Evolutionary conservation across 2,888 invertebrate genomes (phyloP), one percentile per base, ranked within the genome.

Genomic region (Zeuzera pyrina): DNA sequence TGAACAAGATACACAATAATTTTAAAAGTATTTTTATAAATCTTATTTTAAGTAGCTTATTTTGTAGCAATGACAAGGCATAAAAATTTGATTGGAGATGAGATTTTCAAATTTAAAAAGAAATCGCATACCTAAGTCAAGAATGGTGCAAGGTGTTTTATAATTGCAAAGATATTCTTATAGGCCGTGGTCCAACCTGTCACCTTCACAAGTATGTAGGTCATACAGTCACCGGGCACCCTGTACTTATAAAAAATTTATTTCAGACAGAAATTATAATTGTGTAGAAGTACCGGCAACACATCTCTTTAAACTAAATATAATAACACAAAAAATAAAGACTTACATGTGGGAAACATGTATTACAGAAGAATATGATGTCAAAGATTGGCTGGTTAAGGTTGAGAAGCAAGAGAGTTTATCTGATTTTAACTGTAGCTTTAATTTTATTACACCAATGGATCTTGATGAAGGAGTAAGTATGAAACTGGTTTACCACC

Each of bases 281-380:
- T 65, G 85, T 45, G 61, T 88, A 22, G 90, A 91, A 73, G 50
- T 91, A 40, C 90, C 91, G 34, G 86, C 90, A 7, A 65, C 87
- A 38, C 85, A 88, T 35, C 77, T 89, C 33, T 89, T 87, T 58
- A 68, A 73, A 36, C 54, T 85, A 29, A 69, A 86, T 66, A 55
- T 87, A 26, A 52, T 54, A 24, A 52, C 52, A 43, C 38, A 61
- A 35, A 45, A 37, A 38, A 40, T 85, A 34, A 51, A 42, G 45
- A 49, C 60, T 22, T 71, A 51, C 50, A 45, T 45, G 46, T 89
- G 68, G 72, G 53, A 45, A 35, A 36, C 42, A 33, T 34, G 43
- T 14, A 32, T 38, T 33, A 43, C 70, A 35, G 42, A 58, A 34
- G 38, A 54, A 31, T 39, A 51, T 34, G 35, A 47, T 25, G 21